Percentiles rank a stretch among this genome's conserved stretches.
These are phyloP conservation scores for Meloidogyne chitwoodi DNA, from an alignment of 1,140 invertebrate species.

Conservation along the genomic window DNA sequence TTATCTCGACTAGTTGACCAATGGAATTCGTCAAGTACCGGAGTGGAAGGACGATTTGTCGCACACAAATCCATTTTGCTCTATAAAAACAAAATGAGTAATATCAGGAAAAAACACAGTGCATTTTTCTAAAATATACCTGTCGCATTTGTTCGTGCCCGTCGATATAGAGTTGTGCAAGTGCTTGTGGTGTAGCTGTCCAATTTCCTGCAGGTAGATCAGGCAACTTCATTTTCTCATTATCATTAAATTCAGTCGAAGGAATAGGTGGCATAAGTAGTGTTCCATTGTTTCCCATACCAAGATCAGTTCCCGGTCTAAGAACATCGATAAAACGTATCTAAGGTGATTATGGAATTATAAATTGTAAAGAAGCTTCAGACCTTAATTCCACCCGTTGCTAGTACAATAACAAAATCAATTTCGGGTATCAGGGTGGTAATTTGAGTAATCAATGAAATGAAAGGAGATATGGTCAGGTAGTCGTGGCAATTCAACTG, in stretches of 20 bases:
- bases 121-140: conserved; percentile 17
- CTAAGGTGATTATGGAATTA: not conserved
- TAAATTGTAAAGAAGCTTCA: not conserved
- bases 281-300: conserved; percentile 7
- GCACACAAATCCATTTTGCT: conserved; percentile 42
- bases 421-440: conserved; percentile 47
- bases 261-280: not conserved
- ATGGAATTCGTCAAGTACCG: conserved; percentile 37
- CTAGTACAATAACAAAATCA: conserved; percentile 51
- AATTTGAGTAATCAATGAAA: conserved; percentile 41
- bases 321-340: conserved; percentile 31
- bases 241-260: not conserved
- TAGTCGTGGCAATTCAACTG: conserved; percentile 59
- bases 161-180: conserved; percentile 33
- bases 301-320: conserved; percentile 8
- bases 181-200: not conserved
- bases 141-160: conserved; percentile 41
- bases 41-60: conserved; percentile 36
- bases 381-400: conserved; percentile 57
- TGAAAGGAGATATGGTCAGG: conserved; percentile 52
- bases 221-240: conserved; percentile 3
- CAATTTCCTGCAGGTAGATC: conserved; percentile 9
- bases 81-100: conserved; percentile 8
- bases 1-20: conserved; percentile 18
- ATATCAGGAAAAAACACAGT: not conserved